A percentile compares a stretch with the other conserved stretches of the same genome.
Evolutionary conservation across 2,113 vertebrate genomes (phyloP).

Genomic region (Protobothrops mucrosquamatus): DNA sequence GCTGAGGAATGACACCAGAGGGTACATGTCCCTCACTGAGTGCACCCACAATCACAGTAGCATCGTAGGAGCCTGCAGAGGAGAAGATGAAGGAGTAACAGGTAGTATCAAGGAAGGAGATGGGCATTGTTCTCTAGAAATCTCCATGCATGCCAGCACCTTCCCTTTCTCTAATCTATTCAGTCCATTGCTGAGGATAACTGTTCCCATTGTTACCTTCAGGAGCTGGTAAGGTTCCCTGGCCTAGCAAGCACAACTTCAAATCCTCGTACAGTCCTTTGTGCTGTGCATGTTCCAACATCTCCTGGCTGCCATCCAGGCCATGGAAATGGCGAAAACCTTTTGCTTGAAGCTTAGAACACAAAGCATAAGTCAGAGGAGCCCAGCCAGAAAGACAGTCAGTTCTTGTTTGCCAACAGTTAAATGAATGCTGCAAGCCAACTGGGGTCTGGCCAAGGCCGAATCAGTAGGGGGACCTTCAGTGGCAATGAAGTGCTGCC

Average conservation of each 20-base stretch:
- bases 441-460: background rate
- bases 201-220: conserved; percentile 66
- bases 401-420: background rate
- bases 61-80: conserved; percentile 74
- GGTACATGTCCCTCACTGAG: conserved; percentile 81
- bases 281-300: conserved; percentile 75
- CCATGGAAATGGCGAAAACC: conserved; percentile 83
- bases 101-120: background rate
- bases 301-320: conserved; percentile 79
- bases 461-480: background rate
- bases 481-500: background rate
- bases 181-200: background rate
- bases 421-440: background rate
- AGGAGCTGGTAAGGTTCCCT: conserved; percentile 70
- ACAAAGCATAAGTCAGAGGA: background rate
- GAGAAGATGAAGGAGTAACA: background rate
- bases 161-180: background rate
- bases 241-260: conserved; percentile 74
- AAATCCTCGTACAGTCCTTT: conserved; percentile 76
- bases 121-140: background rate
- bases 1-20: conserved; percentile 66
- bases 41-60: conserved; percentile 79
- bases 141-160: background rate
- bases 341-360: conserved; percentile 73
- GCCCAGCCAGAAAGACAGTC: background rate